A percentile compares a stretch with the other conserved stretches of the same genome.
phyloP scores from a whole-genome alignment of 92 coral and sea anemone genomes.

The Zoanthus sansibaricus region DNA sequence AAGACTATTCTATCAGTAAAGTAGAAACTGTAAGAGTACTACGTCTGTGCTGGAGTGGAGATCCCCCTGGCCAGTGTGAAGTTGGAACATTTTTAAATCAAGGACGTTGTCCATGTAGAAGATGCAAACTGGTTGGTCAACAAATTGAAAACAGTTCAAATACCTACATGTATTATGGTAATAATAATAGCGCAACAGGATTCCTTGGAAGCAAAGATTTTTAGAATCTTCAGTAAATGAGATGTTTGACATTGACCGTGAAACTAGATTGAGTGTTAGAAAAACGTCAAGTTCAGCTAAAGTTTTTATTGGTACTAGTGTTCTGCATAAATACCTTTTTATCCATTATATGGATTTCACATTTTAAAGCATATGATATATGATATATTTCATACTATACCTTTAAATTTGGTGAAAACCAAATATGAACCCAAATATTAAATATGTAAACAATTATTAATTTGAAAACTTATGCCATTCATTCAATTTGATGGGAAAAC shows the following conservation, averaged over 20 bases:
- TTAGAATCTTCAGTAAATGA: not conserved
- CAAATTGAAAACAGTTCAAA: too few species aligned
- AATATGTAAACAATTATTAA: too few species aligned
- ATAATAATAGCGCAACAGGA: conserved; percentile 9
- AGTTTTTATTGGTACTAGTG: conserved; percentile 73
- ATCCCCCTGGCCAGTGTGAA: conserved; percentile 24
- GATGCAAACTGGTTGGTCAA: conserved; percentile 46
- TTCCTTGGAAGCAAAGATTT: conserved; percentile 56
- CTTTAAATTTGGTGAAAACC: conserved; percentile 61
- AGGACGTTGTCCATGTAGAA: conserved; percentile 72
- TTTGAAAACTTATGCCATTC: too few species aligned
- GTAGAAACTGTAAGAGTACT: not conserved
- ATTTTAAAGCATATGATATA: conserved; percentile 52
- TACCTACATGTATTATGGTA: conserved; percentile 60
- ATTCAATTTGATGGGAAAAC: too few species aligned
- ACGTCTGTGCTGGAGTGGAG: not conserved
- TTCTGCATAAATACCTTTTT: conserved; percentile 64
- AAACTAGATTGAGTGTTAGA: conserved; percentile 60
- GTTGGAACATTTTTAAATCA: conserved; percentile 70
- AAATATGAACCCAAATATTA: conserved; percentile 4
- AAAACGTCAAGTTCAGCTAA: conserved; percentile 57
- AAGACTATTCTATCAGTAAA: not conserved
- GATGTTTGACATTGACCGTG: conserved; percentile 56
- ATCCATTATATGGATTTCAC: conserved; percentile 78
- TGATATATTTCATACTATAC: conserved; percentile 68